Base-by-base conservation (phyloP, 2,797 vertebrate genomes). In the Halcyon badia region DNA sequence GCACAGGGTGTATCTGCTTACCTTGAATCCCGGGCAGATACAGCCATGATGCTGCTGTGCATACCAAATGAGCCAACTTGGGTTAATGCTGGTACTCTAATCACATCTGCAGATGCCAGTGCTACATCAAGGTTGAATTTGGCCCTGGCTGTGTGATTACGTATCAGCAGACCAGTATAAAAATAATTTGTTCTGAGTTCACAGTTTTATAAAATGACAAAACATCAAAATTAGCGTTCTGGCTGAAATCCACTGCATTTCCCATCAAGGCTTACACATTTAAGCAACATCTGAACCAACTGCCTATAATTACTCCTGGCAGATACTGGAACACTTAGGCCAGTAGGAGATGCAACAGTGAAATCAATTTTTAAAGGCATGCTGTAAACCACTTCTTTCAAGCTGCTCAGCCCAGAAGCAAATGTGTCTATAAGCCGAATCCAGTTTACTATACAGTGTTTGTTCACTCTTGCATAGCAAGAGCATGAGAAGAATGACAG, bases 261-360 rank as follows among this genome's bases (percentile, higher is more conserved):
- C 97, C 96, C 97, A 98, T 98, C 95, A 98, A 98, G 85, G 89
- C 93, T 97, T 93, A 97, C 94, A 95, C 95, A 96, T 95, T 94
- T 93, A 96, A 96, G 95, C 87, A 98, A 96, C 87, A 95, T 90
- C 96, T 95, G 94, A 97, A 96, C 90, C 89, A 95, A 97, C 73
- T 76, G 90, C 73, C 95, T 94, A 96, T 96, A 98, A 98, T 97
- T 96, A 97, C 79, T 96, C 60, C 92, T 97, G 95, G 96, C 97
- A 98, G 95, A 97, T 82, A 87, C 62, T 77, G 30, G 71, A 97
- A 89, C 96, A 88, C 87, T 95, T 83, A 90, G 89, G 68, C 89
- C 77, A 95, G 52, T 31, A 76, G 85, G 90, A 94, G 86, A 88
- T 81, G 95, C 81, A 96, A 86, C 51, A 89, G 93, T 79, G 92